phyloP scores from a whole-genome alignment of 2,888 invertebrate genomes.

The Spisula solida region DNA sequence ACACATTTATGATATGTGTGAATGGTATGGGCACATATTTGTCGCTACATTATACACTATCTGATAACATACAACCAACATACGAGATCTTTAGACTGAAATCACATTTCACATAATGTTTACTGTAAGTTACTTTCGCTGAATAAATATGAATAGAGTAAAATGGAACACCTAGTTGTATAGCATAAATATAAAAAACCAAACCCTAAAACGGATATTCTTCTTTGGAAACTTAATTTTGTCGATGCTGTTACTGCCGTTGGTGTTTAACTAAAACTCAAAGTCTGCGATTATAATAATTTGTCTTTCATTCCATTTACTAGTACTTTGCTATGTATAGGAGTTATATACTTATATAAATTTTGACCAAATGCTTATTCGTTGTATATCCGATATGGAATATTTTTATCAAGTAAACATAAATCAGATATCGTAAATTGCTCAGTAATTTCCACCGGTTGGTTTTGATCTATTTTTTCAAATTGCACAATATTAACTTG shows the following conservation, averaged over 20 bases:
- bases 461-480: neutral
- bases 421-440: no score
- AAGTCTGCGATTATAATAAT: no score
- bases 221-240: no score
- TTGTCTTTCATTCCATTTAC: no score
- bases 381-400: no score
- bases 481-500: neutral
- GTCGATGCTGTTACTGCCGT: no score
- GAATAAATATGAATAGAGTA: neutral
- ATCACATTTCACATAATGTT: neutral
- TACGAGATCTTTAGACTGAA: neutral
- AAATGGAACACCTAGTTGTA: no score
- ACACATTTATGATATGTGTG: slow-evolving; percentile 13
- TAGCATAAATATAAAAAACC: neutral
- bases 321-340: no score
- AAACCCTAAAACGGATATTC: neutral
- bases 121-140: neutral
- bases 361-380: no score
- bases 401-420: no score
- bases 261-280: no score
- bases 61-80: neutral
- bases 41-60: neutral
- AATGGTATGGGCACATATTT: slow-evolving; percentile 4
- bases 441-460: neutral
- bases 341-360: no score